Conservation (phyloP, 2,888 invertebrate species). For the Dynastes tityus region DNA sequence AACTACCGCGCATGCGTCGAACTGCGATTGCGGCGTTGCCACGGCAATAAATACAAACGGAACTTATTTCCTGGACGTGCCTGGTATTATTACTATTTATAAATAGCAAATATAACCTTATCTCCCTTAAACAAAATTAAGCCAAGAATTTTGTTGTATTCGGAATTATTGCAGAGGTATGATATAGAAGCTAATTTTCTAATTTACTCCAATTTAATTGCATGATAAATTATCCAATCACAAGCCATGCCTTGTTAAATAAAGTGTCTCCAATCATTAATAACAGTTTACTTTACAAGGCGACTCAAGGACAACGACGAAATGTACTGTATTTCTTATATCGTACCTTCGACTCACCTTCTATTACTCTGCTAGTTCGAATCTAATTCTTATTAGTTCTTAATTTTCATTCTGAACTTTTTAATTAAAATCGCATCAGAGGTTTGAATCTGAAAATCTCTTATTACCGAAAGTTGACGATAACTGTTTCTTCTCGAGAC, state of each 20-base stretch:
- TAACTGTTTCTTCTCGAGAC: constrained; percentile 1
- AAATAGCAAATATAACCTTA: too few relatives aligned
- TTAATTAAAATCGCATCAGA: constrained; percentile 1
- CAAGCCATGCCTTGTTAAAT: background rate
- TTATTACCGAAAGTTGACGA: background rate
- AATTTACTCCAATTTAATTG: constrained; percentile 3
- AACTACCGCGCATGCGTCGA: too few relatives aligned
- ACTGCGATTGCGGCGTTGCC: too few relatives aligned
- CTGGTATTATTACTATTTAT: too few relatives aligned
- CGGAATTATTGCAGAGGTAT: too few relatives aligned
- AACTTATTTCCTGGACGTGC: too few relatives aligned
- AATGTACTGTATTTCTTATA: background rate
- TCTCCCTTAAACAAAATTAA: too few relatives aligned
- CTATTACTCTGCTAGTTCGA: too few relatives aligned
- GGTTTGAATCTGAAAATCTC: background rate
- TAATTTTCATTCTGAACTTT: background rate
- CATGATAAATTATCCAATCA: background rate
- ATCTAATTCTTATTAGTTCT: too few relatives aligned
- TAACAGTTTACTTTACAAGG: background rate
- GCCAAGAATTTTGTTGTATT: too few relatives aligned
- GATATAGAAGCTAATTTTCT: background rate
- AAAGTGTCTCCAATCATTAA: background rate
- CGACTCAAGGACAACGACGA: background rate
- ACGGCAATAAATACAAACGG: too few relatives aligned
- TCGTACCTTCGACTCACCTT: too few relatives aligned